Base-by-base conservation (phyloP, 2,888 invertebrate species). In the Tenthredo amoena region DNA sequence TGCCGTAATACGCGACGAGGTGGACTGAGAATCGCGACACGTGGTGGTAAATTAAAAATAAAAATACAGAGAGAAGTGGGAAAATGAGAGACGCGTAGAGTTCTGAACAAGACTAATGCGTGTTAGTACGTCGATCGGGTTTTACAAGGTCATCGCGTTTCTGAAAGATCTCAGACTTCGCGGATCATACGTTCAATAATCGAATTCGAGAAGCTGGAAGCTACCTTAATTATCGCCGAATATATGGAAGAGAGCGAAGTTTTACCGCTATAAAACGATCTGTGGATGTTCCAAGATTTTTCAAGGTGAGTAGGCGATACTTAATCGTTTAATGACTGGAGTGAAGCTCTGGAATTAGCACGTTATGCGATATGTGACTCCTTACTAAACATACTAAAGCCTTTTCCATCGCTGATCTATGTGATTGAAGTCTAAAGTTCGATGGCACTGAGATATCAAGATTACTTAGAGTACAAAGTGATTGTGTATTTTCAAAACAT, bases 1-100 rank as follows among this genome's bases (percentile, higher is more conserved):
- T 43, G 72, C 43, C 55, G 77, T 77, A 50, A 55, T 55, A 77
- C 77, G n/a, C n/a, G 34, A 74, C 72, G 77, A 50, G 55, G 55
- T 50, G 34, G 55, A 77, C 77, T 12, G 12, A n/a, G 47, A 47
- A 55, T 55, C 62, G 62, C 62, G 68, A 68, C 31, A 55, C 34
- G 50, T 55, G 50, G 50, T 31, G 26, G n/a, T 47, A 26, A 50
- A 77, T 55, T 77, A 55, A 31, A 77, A 77, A 77, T 77, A 77
- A 77, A 77, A 55, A 34, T 50, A 77, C 2, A 50, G 9, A 2
- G 15, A 18, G 18, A 50, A 40, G 50, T 31, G 34, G 77, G 77
- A 77, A 40, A 47, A 18, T 18, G 34, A 18, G 7, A 77, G 47
- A 77, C 15, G 18, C 12, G n/a, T 47, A 43, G 43, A 43, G n/a